Conservation (phyloP, 1,140 invertebrate species). For the Drosophila seguyi region DNA sequence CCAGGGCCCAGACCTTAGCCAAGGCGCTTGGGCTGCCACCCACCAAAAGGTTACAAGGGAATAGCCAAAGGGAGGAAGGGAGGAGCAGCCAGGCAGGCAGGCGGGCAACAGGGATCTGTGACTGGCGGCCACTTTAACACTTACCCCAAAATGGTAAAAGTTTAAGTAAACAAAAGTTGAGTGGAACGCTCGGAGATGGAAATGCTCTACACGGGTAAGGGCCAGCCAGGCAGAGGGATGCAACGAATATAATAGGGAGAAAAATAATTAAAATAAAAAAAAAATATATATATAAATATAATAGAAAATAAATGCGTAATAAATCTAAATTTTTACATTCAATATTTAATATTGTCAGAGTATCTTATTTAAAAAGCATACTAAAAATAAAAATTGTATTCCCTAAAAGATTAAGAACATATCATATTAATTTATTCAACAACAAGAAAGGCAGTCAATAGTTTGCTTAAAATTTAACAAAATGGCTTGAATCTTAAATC, state of each 20-base stretch:
- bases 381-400: too few relatives aligned
- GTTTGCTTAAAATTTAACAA: too few relatives aligned
- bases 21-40: constrained; percentile 28
- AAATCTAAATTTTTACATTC: too few relatives aligned
- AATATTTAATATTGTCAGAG: too few relatives aligned
- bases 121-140: constrained; percentile 75
- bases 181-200: constrained; percentile 57
- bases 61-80: not conserved
- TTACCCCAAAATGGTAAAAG: constrained; percentile 80
- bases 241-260: not conserved
- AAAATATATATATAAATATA: too few relatives aligned
- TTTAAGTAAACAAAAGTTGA: constrained; percentile 80
- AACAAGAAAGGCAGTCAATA: too few relatives aligned
- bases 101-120: constrained; percentile 17
- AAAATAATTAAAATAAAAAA: too few relatives aligned
- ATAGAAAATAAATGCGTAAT: too few relatives aligned
- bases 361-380: too few relatives aligned
- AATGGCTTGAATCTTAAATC: too few relatives aligned
- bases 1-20: constrained; percentile 50
- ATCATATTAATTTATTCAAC: too few relatives aligned
- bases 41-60: constrained; percentile 23
- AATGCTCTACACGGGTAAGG: constrained; percentile 28
- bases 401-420: too few relatives aligned
- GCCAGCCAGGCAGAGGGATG: not conserved
- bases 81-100: not conserved